These are phyloP conservation scores for Tribolium castaneum DNA, from an alignment of 1,140 invertebrate species.

Conservation along the genomic window DNA sequence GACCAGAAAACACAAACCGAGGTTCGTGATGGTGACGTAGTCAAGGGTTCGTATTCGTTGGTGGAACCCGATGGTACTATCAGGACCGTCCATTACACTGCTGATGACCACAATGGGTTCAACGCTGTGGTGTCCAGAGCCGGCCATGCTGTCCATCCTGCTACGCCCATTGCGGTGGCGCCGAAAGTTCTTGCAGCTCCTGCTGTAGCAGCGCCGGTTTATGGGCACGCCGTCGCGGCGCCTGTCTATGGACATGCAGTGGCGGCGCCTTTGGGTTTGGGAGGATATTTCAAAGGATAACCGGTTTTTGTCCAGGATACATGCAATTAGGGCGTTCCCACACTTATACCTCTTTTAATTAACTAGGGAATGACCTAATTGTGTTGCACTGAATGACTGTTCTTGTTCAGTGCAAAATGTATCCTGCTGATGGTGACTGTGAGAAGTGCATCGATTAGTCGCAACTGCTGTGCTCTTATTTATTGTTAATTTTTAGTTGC, in stretches of 20 bases:
- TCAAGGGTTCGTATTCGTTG: constrained; percentile 65
- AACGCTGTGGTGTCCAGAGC: constrained; percentile 32
- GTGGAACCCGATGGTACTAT: constrained; percentile 55
- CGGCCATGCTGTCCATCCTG: constrained; percentile 26
- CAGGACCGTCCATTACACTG: constrained; percentile 39
- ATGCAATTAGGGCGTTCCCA: not conserved
- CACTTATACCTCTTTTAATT: not conserved
- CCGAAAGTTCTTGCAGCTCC: constrained; percentile 12
- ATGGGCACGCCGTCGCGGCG: not conserved
- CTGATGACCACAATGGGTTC: constrained; percentile 45
- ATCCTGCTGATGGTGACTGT: not conserved
- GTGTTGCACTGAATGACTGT: constrained; percentile 23
- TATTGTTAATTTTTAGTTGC: constrained; percentile 11
- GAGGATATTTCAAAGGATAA: constrained; percentile 17
- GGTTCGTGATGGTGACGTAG: constrained; percentile 63
- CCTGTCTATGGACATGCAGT: not conserved
- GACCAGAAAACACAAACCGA: constrained; percentile 64
- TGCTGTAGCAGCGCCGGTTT: not conserved
- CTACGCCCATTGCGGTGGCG: constrained; percentile 3
- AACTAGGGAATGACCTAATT: not conserved
- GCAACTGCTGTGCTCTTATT: constrained; percentile 13
- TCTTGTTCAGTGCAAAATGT: constrained; percentile 30
- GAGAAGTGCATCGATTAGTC: not conserved
- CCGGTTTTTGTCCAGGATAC: not conserved
- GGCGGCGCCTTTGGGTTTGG: not conserved